Percentiles rank a stretch among this genome's conserved stretches.
These are phyloP conservation scores for Elachura formosa DNA, from an alignment of 2,113 vertebrate species.

Conservation along the genomic window DNA sequence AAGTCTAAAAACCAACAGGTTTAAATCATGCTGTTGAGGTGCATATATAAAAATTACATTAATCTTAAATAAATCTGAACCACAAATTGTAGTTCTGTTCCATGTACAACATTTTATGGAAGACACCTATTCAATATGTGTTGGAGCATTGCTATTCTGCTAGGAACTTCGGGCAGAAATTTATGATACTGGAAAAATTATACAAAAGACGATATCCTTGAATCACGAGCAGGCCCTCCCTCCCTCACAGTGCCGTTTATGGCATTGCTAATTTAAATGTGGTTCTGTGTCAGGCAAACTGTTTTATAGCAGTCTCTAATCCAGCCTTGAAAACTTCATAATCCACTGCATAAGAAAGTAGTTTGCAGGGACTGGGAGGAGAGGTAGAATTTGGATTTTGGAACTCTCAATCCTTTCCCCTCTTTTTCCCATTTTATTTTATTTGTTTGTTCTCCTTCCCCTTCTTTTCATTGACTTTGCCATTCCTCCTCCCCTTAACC, in stretches of 20 bases:
- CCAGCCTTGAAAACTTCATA: conserved; percentile 6
- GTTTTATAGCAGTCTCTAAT: conserved; percentile 34
- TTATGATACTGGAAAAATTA: conserved; percentile 40
- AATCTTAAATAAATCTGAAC: not conserved
- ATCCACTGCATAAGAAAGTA: not conserved
- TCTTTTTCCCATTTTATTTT: not conserved
- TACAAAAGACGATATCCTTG: not conserved
- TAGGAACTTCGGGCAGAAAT: not conserved
- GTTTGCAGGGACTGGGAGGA: not conserved
- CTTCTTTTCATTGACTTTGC: not conserved
- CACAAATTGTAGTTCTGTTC: not conserved
- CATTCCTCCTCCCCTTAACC: not conserved
- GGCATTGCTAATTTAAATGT: conserved; percentile 49
- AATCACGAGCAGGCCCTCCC: not conserved
- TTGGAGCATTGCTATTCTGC: not conserved
- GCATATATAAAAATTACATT: not conserved
- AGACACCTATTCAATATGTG: not conserved
- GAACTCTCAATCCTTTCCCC: not conserved
- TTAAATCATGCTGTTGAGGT: not conserved
- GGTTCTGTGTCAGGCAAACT: conserved; percentile 23
- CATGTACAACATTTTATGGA: not conserved
- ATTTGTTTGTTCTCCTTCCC: not conserved
- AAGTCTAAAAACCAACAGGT: not conserved
- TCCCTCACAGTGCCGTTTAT: not conserved
- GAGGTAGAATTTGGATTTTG: not conserved